phyloP scores from a whole-genome alignment of 2,113 vertebrate species.

The Rhombomys opimus region DNA sequence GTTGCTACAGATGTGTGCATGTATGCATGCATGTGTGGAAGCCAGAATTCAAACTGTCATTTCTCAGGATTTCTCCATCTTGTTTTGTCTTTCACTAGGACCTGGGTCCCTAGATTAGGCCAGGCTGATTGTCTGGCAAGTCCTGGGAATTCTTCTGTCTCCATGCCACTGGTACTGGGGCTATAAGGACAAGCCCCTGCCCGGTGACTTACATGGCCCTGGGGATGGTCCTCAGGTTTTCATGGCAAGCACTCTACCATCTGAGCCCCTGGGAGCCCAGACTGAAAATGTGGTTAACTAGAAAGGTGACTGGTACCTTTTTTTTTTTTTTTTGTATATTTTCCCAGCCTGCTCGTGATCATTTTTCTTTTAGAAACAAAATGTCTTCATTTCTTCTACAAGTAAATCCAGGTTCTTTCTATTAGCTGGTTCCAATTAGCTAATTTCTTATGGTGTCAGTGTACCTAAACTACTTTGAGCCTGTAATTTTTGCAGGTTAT shows the following conservation, averaged over 20 bases:
- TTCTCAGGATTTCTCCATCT: neutral
- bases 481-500: neutral
- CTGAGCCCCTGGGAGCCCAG: neutral
- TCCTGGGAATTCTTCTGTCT: accelerated
- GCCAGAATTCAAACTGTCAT: neutral
- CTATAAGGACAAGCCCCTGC: neutral
- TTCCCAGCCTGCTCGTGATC: neutral
- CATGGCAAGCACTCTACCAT: neutral
- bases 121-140: neutral
- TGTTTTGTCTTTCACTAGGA: neutral
- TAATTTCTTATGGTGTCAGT: neutral
- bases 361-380: neutral
- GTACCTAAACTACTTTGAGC: neutral
- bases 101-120: too few relatives aligned
- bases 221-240: neutral
- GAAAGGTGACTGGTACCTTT: neutral
- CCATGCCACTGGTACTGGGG: neutral
- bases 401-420: neutral
- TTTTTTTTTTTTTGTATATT: neutral
- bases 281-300: neutral
- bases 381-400: neutral
- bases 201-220: neutral
- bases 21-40: neutral
- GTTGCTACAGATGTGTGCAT: neutral
- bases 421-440: neutral